Percentiles rank a stretch among this genome's conserved stretches.
Conservation (phyloP, 2,888 invertebrate species). For the Agrenia bidenticulata region DNA sequence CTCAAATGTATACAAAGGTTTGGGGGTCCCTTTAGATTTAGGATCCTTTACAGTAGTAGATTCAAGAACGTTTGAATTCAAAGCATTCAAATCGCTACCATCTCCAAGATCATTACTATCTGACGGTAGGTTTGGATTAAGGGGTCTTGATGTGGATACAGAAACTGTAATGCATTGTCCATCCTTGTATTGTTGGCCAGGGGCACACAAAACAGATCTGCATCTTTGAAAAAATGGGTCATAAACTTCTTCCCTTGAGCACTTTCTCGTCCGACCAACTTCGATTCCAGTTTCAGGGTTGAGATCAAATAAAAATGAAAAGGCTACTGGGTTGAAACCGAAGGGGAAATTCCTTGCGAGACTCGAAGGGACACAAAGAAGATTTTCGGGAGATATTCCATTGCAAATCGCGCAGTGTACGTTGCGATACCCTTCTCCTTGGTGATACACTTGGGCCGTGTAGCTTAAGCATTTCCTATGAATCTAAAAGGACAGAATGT, state of each 20-base stretch:
- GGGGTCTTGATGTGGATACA: constrained; percentile 40
- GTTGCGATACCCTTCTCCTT: constrained; percentile 57
- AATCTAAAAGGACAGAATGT: constrained; percentile 28
- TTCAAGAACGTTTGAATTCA: constrained; percentile 43
- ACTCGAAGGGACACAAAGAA: constrained; percentile 54
- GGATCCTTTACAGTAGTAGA: constrained; percentile 37
- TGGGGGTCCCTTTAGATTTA: constrained; percentile 27
- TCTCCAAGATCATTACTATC: constrained; percentile 42
- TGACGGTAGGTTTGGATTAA: constrained; percentile 37
- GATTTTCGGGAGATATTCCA: constrained; percentile 55
- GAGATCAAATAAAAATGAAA: constrained; percentile 58
- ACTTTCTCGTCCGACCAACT: constrained; percentile 54
- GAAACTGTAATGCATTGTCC: constrained; percentile 53
- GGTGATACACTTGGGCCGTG: constrained; percentile 57
- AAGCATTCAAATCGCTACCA: constrained; percentile 39
- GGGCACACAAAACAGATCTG: constrained; percentile 56
- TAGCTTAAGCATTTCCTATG: constrained; percentile 57
- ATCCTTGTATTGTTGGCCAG: constrained; percentile 53
- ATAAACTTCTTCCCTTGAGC: constrained; percentile 56
- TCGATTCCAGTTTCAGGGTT: constrained; percentile 52
- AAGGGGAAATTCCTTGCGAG: constrained; percentile 26
- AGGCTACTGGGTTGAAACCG: constrained; percentile 56
- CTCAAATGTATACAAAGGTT: constrained; percentile 47
- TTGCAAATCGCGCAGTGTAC: constrained; percentile 60
- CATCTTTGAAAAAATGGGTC: constrained; percentile 59